These are phyloP conservation scores for Torymus texanus DNA, from an alignment of 2,888 invertebrate species.

Conservation along the genomic window DNA sequence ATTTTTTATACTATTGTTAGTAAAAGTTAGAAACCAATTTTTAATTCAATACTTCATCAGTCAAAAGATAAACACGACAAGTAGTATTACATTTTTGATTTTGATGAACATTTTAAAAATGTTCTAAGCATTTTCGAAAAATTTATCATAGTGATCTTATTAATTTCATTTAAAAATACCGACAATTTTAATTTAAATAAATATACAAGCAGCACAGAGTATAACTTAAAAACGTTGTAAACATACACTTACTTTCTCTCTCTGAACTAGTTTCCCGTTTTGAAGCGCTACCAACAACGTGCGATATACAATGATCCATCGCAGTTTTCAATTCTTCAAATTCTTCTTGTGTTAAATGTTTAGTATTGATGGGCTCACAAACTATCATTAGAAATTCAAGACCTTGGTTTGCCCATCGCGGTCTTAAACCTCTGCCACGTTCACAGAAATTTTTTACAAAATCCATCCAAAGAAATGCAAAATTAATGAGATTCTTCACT, in stretches of 20 bases:
- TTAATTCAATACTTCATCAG: too few species aligned
- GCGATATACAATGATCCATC: conserved; percentile 91
- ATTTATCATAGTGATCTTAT: background rate
- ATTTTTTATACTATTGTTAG: too few species aligned
- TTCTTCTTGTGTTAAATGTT: conserved; percentile 84
- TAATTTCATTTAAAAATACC: background rate
- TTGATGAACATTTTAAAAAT: too few species aligned
- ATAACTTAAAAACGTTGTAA: too few species aligned
- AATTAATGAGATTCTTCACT: conserved; percentile 80
- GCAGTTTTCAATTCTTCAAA: conserved; percentile 86
- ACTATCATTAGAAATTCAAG: conserved; percentile 90
- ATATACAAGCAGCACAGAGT: background rate
- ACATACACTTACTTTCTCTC: conserved; percentile 58
- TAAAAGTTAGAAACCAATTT: too few species aligned
- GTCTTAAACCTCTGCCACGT: conserved; percentile 85
- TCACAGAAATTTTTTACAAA: conserved; percentile 92
- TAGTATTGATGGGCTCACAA: conserved; percentile 89
- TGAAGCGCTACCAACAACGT: conserved; percentile 85
- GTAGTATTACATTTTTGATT: too few species aligned
- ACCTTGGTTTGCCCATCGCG: conserved; percentile 93
- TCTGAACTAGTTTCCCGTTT: conserved; percentile 62
- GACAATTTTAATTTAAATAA: background rate
- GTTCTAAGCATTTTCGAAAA: too few species aligned
- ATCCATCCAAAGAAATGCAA: conserved; percentile 91
- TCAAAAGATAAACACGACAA: too few species aligned